Evolutionary conservation across 2,113 vertebrate species (phyloP), one percentile per base, ranked within the genome.

Genomic region (Trematocara stigmaticum): DNA sequence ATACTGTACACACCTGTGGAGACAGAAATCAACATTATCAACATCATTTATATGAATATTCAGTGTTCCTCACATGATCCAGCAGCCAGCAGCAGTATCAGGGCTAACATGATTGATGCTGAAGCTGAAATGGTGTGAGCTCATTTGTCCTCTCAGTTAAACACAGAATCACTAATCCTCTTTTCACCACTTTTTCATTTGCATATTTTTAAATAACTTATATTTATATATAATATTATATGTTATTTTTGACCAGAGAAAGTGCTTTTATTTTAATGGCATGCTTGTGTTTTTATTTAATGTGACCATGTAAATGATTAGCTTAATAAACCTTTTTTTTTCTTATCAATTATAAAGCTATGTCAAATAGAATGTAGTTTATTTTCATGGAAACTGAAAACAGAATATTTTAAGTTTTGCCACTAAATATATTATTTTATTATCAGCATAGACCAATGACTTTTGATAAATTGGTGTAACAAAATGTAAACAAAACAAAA

Each of bases 51-150:
- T 0, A 7, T 56, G 2, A 1, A 7, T 56, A 26, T 56, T 56
- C 0, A 15, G 23, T 56, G 4, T 26, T 1, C 34, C 78, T 81
- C 51, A 87, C 84, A 83, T 18, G 82, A 82, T 86, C 23, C 87
- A 86, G 89, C 87, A 23, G 85, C 56, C 69, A 89, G 81, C 89
- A 91, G 87, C 84, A 87, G 78, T 7, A 90, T 23, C 80, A 91
- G 34, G 87, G 78, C 45, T 3, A 53, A 84, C 89, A 92, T 88
- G 83, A 26, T 18, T 74, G 42, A 1, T 76, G 15, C 10, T 57
- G 56, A 15, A 57, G 26, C 23, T 57, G 55, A 57, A 57, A 26
- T 34, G 56, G 0, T 10, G 29, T 35, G 29, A 18, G 29, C 57
- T 10, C 29, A 29, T 61, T 35, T 0, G 34, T 20, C 15, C 2